Base-by-base conservation (phyloP, 2,113 vertebrate genomes). In the Crotophaga sulcirostris region DNA sequence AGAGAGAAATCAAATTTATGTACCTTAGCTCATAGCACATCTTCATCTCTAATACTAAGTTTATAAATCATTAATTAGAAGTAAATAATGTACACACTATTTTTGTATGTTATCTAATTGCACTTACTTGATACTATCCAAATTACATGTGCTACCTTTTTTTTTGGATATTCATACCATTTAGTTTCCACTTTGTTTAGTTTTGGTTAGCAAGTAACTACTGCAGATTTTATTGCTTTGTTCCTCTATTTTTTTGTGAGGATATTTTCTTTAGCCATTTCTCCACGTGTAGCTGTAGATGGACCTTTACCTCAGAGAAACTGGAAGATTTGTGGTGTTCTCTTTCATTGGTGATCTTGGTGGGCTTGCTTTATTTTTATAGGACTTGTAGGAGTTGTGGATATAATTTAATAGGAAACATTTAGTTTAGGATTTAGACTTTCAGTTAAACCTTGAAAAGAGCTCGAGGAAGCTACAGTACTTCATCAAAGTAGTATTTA, bases 401-500 rank as follows among this genome's bases (percentile, higher is more conserved):
- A 24, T 81, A 59, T 84, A 74, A 90, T 86, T 80, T 90, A 90
- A 82, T 10, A 84, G 34, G 68, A 90, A 96, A 70, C 36, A 54
- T 77, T 73, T 64, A 21, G 26, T 93, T 95, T 75, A 89, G 79
- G 64, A 89, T 86, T 92, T 70, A 94, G 64, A 80, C 55, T 95
- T 96, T 55, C 62, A 56, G 51, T 44, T 80, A 73, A 55, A 89
- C 76, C 73, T 93, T 89, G 86, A 70, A 86, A 94, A 90, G 72
- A 34, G 29, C 92, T 92, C 33, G 33, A 67, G 64, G 29, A 90
- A 92, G 70, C 59, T 70, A 31, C 42, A 36, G 29, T 72, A 84
- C 68, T 95, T 84, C 72, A 96, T 95, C 76, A 84, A 78, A 93
- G 20, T 31, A n/a, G n/a, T n/a, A n/a, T n/a, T n/a, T n/a, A n/a